Percentiles rank a stretch among this genome's conserved stretches.
These are phyloP conservation scores for Ceuthmochares aereus DNA, from an alignment of 2,113 vertebrate genomes.

Conservation along the genomic window DNA sequence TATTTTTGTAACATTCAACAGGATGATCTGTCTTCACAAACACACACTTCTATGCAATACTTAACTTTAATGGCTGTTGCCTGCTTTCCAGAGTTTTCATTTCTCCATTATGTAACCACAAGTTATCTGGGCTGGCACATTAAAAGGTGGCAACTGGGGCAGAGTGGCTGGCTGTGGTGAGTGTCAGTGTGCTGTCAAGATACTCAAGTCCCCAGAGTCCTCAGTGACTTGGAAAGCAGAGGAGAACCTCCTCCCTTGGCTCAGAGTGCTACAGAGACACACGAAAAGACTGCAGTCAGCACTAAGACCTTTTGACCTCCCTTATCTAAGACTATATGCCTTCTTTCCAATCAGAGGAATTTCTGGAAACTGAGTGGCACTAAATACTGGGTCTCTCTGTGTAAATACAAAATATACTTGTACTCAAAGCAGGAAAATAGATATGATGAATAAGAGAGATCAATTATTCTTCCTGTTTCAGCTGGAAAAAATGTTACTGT, in stretches of 20 bases:
- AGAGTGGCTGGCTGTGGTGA: conserved; percentile 10
- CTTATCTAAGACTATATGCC: conserved; percentile 3
- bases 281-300: not conserved
- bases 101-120: not conserved
- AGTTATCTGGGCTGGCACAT: conserved; percentile 6
- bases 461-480: conserved; percentile 40
- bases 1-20: not conserved
- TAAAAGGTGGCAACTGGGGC: not conserved
- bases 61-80: not conserved
- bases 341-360: conserved; percentile 18
- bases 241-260: conserved; percentile 53
- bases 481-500: conserved; percentile 27
- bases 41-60: not conserved
- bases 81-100: not conserved
- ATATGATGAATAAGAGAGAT: conserved; percentile 16
- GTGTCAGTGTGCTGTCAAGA: conserved; percentile 1
- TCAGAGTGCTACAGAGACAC: not conserved
- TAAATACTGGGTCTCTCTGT: not conserved
- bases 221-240: not conserved
- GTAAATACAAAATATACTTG: not conserved
- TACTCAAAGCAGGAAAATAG: conserved; percentile 19
- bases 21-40: not conserved
- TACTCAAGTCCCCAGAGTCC: conserved; percentile 17
- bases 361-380: not conserved
- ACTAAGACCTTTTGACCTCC: not conserved